Percentiles rank a stretch among this genome's conserved stretches.
Conservation (phyloP, 2,797 vertebrate species). For the Acrocephalus scirpaceus region DNA sequence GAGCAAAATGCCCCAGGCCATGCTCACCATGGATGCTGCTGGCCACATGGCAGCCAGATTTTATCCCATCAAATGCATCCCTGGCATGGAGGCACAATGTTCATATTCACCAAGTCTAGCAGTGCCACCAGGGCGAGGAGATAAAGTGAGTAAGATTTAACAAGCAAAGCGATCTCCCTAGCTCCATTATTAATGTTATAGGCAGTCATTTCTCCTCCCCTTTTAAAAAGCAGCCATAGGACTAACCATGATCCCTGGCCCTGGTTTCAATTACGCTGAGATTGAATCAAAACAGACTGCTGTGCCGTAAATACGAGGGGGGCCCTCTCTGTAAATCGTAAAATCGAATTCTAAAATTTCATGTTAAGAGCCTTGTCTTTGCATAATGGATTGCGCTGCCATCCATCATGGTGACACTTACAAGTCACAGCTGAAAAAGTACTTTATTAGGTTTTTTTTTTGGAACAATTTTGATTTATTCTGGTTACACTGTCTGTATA, state of each 20-base stretch:
- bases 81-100: background rate
- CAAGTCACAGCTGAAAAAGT: slow-evolving; percentile 66
- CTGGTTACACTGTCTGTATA: background rate
- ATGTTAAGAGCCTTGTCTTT: slow-evolving; percentile 55
- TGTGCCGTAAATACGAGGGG: background rate
- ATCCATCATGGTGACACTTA: slow-evolving; percentile 54
- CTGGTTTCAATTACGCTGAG: slow-evolving; percentile 46
- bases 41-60: background rate
- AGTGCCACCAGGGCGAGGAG: background rate
- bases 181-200: background rate
- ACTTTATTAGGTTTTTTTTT: slow-evolving; percentile 33
- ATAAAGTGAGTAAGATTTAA: background rate
- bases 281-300: slow-evolving; percentile 46
- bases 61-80: background rate
- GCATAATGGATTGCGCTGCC: slow-evolving; percentile 50
- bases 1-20: background rate
- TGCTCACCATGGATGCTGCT: accelerated
- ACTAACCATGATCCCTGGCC: background rate
- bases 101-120: background rate
- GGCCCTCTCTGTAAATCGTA: slow-evolving; percentile 11
- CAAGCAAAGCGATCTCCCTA: background rate
- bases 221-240: background rate
- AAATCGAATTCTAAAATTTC: slow-evolving; percentile 63
- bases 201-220: background rate
- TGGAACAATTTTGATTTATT: slow-evolving; percentile 29